These are phyloP conservation scores for Archips crataeganus DNA, from an alignment of 2,888 invertebrate species.

Conservation along the genomic window DNA sequence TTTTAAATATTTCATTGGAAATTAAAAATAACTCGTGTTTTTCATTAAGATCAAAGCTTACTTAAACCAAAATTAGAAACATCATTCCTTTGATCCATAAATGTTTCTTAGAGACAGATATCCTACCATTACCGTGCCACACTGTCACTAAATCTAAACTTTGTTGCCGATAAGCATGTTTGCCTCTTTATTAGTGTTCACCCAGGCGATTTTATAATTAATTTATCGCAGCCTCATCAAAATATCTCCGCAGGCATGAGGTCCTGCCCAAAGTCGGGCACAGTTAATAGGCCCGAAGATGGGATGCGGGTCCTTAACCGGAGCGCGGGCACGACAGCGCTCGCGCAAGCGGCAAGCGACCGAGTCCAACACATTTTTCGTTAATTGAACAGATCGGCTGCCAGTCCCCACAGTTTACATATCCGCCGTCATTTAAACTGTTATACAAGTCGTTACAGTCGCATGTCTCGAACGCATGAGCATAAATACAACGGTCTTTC, in stretches of 20 bases:
- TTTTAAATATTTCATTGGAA: neutral
- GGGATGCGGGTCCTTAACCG: conserved; percentile 48
- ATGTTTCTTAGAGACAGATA: neutral
- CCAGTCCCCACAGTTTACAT: conserved; percentile 49
- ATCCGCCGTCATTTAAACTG: conserved; percentile 45
- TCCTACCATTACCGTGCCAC: conserved; percentile 16
- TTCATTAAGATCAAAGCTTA: neutral
- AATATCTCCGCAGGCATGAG: conserved; percentile 73
- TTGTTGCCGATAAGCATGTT: conserved; percentile 69
- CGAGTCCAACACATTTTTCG: conserved; percentile 47
- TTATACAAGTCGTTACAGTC: conserved; percentile 52
- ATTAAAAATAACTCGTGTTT: neutral
- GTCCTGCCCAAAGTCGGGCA: conserved; percentile 62
- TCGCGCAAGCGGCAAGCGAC: conserved; percentile 27
- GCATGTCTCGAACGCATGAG: conserved; percentile 55
- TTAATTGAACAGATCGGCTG: conserved; percentile 46
- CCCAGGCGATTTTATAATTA: conserved; percentile 68
- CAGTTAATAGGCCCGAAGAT: conserved; percentile 45
- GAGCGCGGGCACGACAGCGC: conserved; percentile 39
- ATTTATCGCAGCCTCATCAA: conserved; percentile 78
- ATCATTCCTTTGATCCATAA: conserved; percentile 5
- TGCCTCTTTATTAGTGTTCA: conserved; percentile 66
- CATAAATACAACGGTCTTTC: conserved; percentile 43
- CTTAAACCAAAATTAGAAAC: conserved; percentile 12
- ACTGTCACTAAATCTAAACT: conserved; percentile 54